Base-by-base conservation (phyloP, 2,797 vertebrate species). In the Dipus sagitta region DNA sequence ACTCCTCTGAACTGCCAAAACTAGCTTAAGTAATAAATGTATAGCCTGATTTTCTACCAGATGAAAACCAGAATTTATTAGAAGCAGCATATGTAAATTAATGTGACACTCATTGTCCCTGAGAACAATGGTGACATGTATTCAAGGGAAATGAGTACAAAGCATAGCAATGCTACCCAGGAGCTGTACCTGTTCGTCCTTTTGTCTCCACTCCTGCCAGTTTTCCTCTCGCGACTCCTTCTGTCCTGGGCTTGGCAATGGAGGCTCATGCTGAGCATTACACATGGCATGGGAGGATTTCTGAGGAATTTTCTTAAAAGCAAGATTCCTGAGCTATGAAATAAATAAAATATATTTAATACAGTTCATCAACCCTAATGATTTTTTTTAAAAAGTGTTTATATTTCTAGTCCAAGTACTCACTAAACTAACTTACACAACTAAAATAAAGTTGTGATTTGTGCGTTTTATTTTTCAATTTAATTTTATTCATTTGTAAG, bases 281-380 rank as follows among this genome's bases (percentile, higher is more conserved):
- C 98, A 98, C 95, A 98, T 96, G 4, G 98, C 98, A 52, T 97
- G 97, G 11, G 98, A 98, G 3, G 99, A 99, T 96, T 99, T 99
- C 96, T 99, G 99, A 91, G 99, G 99, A 97, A 99, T 98, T 98
- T 99, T 99, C 98, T 99, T 99, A 97, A 99, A 99, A 95, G 99
- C 99, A 94, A 99, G 98, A 97, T 99, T 99, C 96, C 99, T 99
- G 76, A 99, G 98, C 99, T 99, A 97, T 90, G 74, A 96, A 92
- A 78, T 38, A 97, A 95, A 95, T 76, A 83, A 89, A 83, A 75
- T 54, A 88, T 38, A 91, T 88, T 92, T 77, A 79, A 92, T 82
- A 91, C 52, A 84, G 18, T 32, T 78, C 62, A 89, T 14, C 28
- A 89, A 88, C 65, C 80, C n/a, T 71, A 91, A 80, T 24, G 3